Conservation (phyloP, 2,113 vertebrate genomes). For the Protobothrops flavoviridis region DNA sequence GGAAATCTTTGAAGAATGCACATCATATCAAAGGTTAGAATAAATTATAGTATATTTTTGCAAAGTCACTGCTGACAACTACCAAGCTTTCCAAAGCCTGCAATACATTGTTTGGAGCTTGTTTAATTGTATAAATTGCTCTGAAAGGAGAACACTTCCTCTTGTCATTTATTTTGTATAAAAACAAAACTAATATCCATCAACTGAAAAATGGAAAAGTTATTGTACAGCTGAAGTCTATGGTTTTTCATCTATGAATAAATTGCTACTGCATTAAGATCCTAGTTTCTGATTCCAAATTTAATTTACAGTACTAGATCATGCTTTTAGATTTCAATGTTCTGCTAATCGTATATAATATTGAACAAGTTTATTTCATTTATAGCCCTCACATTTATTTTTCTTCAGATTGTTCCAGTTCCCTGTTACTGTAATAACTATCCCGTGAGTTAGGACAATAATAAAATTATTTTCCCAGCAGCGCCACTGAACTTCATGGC, state of each 20-base stretch:
- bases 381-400: not conserved
- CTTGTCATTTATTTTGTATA: not conserved
- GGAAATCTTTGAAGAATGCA: conserved; percentile 61
- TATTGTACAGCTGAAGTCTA: not conserved
- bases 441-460: not conserved
- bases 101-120: conserved; percentile 21
- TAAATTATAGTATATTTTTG: conserved; percentile 3
- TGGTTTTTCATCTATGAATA: not conserved
- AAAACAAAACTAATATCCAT: not conserved
- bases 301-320: not conserved
- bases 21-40: conserved; percentile 36
- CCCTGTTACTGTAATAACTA: not conserved
- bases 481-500: not conserved
- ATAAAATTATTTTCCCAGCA: not conserved
- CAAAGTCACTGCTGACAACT: conserved; percentile 20
- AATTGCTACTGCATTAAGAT: not conserved
- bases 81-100: conserved; percentile 8
- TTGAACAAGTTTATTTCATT: not conserved
- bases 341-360: not conserved
- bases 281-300: not conserved
- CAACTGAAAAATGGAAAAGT: not conserved
- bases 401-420: not conserved
- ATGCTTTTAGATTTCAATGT: not conserved
- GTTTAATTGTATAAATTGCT: conserved; percentile 1
- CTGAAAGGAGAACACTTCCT: not conserved